Conservation (phyloP, 2,888 invertebrate species). For the Encarsia formosa region DNA sequence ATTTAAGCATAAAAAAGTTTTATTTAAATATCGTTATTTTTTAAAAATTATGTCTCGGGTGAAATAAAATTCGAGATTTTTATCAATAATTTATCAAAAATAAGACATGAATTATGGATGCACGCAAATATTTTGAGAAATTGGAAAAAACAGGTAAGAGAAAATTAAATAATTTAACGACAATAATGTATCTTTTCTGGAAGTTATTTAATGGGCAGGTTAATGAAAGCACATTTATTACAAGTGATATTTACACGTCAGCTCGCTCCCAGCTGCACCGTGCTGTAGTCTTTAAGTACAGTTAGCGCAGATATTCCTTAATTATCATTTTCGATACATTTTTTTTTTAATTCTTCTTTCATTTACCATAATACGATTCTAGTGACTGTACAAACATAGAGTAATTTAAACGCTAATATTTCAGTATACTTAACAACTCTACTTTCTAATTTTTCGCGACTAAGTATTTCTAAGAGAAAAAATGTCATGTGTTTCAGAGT, state of each 20-base stretch:
- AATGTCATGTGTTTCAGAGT: background rate
- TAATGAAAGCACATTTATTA: slow-evolving; percentile 29
- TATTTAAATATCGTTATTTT: too few relatives aligned
- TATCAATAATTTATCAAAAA: too few relatives aligned
- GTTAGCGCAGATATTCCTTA: slow-evolving; percentile 17
- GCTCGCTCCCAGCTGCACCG: slow-evolving; percentile 20
- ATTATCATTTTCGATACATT: slow-evolving; percentile 13
- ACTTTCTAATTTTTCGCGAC: background rate
- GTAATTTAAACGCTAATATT: slow-evolving; percentile 22
- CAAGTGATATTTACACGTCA: slow-evolving; percentile 27
- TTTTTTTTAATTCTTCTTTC: slow-evolving; percentile 7
- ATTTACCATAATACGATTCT: slow-evolving; percentile 17
- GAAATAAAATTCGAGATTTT: too few relatives aligned
- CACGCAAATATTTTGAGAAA: too few relatives aligned
- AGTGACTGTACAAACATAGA: slow-evolving; percentile 28
- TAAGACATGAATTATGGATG: too few relatives aligned
- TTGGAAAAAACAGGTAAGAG: too few relatives aligned
- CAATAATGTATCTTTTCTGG: too few relatives aligned
- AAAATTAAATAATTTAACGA: too few relatives aligned
- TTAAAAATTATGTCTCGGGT: too few relatives aligned
- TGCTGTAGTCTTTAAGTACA: slow-evolving; percentile 21
- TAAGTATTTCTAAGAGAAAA: background rate
- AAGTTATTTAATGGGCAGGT: slow-evolving; percentile 24
- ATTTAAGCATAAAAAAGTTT: too few relatives aligned
- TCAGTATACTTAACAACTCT: slow-evolving; percentile 15